These are phyloP conservation scores for Pyrgus malvae DNA, from an alignment of 2,888 invertebrate genomes.

Conservation along the genomic window DNA sequence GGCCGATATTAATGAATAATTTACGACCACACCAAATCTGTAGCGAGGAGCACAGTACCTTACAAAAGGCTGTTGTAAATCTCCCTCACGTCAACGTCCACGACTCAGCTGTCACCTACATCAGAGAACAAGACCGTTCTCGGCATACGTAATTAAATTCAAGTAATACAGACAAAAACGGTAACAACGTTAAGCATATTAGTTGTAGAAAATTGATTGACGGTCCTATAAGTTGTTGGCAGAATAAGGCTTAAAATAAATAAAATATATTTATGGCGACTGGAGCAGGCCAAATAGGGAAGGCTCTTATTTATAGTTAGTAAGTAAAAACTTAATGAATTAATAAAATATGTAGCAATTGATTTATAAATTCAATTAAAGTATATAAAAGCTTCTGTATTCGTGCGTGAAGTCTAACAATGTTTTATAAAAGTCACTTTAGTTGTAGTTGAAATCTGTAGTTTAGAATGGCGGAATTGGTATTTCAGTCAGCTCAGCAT, in stretches of 20 bases:
- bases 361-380: background rate
- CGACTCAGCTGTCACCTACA: conserved; percentile 14
- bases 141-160: conserved; percentile 1
- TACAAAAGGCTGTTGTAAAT: conserved; percentile 5
- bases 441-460: too few relatives aligned
- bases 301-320: background rate
- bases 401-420: too few relatives aligned
- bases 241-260: background rate
- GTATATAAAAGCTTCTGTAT: too few relatives aligned
- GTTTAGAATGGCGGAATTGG: too few relatives aligned
- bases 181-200: conserved; percentile 19
- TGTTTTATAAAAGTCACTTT: too few relatives aligned
- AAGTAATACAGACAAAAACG: conserved; percentile 15
- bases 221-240: background rate
- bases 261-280: conserved; percentile 8
- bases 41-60: background rate
- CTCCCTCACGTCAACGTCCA: background rate
- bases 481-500: too few relatives aligned
- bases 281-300: background rate
- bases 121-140: conserved; percentile 9
- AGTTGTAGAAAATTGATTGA: conserved; percentile 16
- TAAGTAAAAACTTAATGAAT: background rate
- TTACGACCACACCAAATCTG: background rate
- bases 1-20: background rate
- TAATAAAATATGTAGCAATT: background rate